phyloP scores from a whole-genome alignment of 2,888 invertebrate genomes.

The Endomychus coccineus region DNA sequence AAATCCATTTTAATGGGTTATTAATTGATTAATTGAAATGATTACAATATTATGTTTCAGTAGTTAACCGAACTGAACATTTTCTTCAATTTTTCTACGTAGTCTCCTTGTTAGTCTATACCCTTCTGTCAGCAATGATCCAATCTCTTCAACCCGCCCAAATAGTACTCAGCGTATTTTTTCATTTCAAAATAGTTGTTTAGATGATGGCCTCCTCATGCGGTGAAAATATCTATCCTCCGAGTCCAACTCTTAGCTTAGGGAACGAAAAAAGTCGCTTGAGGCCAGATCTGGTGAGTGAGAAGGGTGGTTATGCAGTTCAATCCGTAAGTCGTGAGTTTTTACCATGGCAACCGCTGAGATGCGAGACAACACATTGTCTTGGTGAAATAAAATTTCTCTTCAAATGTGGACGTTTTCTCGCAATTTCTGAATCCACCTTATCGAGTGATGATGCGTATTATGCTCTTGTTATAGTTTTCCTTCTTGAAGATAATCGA shows the following conservation, averaged over 20 bases:
- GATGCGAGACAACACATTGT: constrained; percentile 1
- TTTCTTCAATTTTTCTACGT: not conserved
- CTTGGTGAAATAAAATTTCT: constrained; percentile 1
- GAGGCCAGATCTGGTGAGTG: constrained; percentile 1
- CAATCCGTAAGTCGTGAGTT: not conserved
- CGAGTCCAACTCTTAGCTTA: not conserved
- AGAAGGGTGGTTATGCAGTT: not conserved
- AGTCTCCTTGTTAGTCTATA: constrained; percentile 1
- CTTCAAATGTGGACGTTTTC: not conserved
- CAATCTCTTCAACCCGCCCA: not conserved
- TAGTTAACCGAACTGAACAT: too few relatives aligned
- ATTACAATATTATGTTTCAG: too few relatives aligned
- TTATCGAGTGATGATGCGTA: constrained; percentile 1
- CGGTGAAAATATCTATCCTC: constrained; percentile 1
- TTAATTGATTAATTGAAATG: too few relatives aligned
- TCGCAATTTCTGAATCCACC: not conserved
- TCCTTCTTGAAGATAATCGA: too few relatives aligned
- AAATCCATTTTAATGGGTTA: too few relatives aligned
- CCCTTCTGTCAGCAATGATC: not conserved
- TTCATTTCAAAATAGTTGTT: constrained; percentile 1
- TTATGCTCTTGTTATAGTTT: too few relatives aligned
- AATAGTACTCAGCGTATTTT: not conserved
- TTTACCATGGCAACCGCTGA: not conserved
- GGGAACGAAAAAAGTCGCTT: constrained; percentile 1
- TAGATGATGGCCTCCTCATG: constrained; percentile 1